Base-by-base conservation (phyloP, 1,140 invertebrate genomes). In the Notospermus geniculatus region DNA sequence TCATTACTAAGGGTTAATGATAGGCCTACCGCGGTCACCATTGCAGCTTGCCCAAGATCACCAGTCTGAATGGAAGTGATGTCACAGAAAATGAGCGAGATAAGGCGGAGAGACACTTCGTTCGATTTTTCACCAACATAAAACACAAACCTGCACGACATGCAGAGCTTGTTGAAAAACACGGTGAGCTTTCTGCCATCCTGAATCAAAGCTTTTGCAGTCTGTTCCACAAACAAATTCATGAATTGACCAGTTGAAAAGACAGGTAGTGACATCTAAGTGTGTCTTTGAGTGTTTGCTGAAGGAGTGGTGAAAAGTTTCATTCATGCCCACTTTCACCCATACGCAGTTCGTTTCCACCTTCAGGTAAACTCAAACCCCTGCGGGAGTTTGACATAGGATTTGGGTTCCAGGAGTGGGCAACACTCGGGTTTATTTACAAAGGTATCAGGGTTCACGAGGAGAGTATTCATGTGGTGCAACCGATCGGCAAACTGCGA, bases 21-120 rank as follows among this genome's bases (percentile, higher is more conserved):
- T 27, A 22, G 17, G 28, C 17, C 53, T 4, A 28, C 23, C 32
- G 22, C 30, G n/a, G n/a, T n/a, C n/a, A n/a, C n/a, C n/a, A n/a
- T 64, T 62, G 9, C 65, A 75, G 73, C 45, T 60, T 75, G 19
- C 71, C 73, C n/a, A 67, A 66, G n/a, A 70, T 75, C 22, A 65
- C 59, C 25, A 52, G 67, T 17, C 58, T 75, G 57, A 75, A 75
- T 56, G 70, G 71, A 11, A 72, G 73, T 57, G 73, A 75, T 32
- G 64, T 75, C 0, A 66, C 70, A 1, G 4, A 4, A 2, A 71
- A 56, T n/a, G 71, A 73, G 53, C 62, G 70, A 62, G 73, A 75
- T 0, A 75, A 73, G 54, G 65, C 73, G 0, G 73, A 75, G 52
- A 29, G 70, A 27, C 65, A 70, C 58, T 75, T 63, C 58, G 23